Evolutionary conservation across 1,140 invertebrate genomes (phyloP), one percentile per base, ranked within the genome.

Genomic region (Drosophila watanabei): DNA sequence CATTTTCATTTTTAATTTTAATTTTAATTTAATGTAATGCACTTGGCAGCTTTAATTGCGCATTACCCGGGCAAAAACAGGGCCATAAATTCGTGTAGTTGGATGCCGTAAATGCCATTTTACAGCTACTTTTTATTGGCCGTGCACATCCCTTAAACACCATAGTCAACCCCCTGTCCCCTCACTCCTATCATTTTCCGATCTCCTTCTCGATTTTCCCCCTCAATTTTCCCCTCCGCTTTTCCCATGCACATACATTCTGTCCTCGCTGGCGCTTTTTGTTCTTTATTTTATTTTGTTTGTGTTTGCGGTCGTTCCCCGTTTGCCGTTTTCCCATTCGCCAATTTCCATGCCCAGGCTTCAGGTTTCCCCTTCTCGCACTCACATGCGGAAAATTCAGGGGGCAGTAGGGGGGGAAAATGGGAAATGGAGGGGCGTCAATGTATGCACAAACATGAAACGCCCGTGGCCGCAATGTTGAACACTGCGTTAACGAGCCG

Each of bases 11-110:
- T 65, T 76, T 57, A 60, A 64, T 61, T 80, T 86, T 56, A 82
- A 86, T 82, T 86, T 87, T 56, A 82, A 87, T 82, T 87, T 85
- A 85, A 90, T 88, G 82, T 75, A 84, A 84, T 90, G 86, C 86
- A 90, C 85, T 89, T 85, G 86, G 79, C 85, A 59, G 52, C 66
- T 88, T 88, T 88, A 88, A 88, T 89, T 89, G 85, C 85, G 56
- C 85, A 89, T 88, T 89, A 85, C 48, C 51, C 57, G 13, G 46
- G 54, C 69, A 85, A 85, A 85, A 83, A 61, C 68, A 73, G 71
- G 79, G 70, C 79, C 71, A 88, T 88, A 89, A 85, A 89, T 88
- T 89, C 66, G 70, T 63, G 79, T 88, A 81, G 85, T 84, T 88
- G 48, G 68, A 73, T 70, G 80, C 84, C 80, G 82, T 87, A 87